These are phyloP conservation scores for Misgurnus anguillicaudatus DNA, from an alignment of 2,113 vertebrate species.

Conservation along the genomic window DNA sequence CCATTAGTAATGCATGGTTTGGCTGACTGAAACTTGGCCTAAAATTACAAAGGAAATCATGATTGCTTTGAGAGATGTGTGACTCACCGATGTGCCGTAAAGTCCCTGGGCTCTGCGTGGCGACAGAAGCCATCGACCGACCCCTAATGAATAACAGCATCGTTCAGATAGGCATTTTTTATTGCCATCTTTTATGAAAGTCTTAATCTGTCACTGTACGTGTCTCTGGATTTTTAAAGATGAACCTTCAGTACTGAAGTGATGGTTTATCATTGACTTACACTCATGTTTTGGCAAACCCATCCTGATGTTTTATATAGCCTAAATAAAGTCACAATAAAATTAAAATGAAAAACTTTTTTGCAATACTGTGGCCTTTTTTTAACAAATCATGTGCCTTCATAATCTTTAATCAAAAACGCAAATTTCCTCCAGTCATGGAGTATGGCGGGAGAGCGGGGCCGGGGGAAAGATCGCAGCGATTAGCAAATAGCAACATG, in stretches of 20 bases:
- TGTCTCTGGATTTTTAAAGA: background rate
- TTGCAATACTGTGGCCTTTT: too few relatives aligned
- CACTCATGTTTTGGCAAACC: too few relatives aligned
- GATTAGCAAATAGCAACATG: too few relatives aligned
- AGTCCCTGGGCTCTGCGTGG: slow-evolving; percentile 37
- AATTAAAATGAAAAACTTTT: too few relatives aligned
- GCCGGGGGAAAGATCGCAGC: too few relatives aligned
- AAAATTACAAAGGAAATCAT: slow-evolving; percentile 54
- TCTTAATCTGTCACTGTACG: background rate
- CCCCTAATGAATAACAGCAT: slow-evolving; percentile 16
- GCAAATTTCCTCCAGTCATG: too few relatives aligned
- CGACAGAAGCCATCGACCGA: background rate
- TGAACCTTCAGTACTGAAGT: background rate
- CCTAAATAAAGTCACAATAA: too few relatives aligned
- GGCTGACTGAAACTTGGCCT: slow-evolving; percentile 50
- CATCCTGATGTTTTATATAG: too few relatives aligned
- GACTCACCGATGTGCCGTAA: slow-evolving; percentile 65
- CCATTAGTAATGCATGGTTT: slow-evolving; percentile 63
- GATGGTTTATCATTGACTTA: background rate
- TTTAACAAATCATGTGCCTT: too few relatives aligned
- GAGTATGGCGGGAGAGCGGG: too few relatives aligned
- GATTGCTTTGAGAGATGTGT: slow-evolving; percentile 67
- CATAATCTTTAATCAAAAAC: too few relatives aligned
- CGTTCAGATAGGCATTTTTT: slow-evolving; percentile 28
- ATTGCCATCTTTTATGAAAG: slow-evolving; percentile 44